A percentile compares a stretch with the other conserved stretches of the same genome.
phyloP scores from a whole-genome alignment of 2,113 vertebrate genomes.

The Pseudorhombus dupliciocellatus region DNA sequence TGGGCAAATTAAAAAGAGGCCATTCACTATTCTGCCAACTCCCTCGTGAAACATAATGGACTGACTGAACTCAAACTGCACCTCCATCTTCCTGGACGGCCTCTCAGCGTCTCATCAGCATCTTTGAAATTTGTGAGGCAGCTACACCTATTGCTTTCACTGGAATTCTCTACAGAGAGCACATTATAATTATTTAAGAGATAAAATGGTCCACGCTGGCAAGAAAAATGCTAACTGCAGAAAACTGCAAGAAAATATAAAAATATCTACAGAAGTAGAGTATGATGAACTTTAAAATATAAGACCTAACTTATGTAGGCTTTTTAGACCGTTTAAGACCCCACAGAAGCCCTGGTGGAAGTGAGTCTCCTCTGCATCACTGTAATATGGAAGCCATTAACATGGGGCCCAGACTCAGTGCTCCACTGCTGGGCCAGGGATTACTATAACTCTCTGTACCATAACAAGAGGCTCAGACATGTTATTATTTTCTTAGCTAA shows the following conservation, averaged over 20 bases:
- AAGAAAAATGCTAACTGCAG: conserved; percentile 6
- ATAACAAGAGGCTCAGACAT: conserved; percentile 8
- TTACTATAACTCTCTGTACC: conserved; percentile 11
- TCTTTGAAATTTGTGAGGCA: conserved; percentile 12
- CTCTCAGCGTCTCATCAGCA: conserved; percentile 18
- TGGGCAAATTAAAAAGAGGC: conserved; percentile 15
- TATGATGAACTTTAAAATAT: too few species aligned
- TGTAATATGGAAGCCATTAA: conserved; percentile 34
- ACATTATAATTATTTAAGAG: conserved; percentile 12
- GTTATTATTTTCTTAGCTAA: conserved; percentile 6
- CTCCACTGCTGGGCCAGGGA: background rate
- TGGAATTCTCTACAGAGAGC: conserved; percentile 12
- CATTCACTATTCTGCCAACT: conserved; percentile 24
- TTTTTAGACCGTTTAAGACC: too few species aligned
- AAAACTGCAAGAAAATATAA: conserved; percentile 1
- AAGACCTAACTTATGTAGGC: too few species aligned
- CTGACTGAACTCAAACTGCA: conserved; percentile 23
- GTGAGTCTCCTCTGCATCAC: background rate
- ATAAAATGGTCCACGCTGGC: conserved; percentile 6
- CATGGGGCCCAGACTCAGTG: background rate
- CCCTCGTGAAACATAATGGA: conserved; percentile 1
- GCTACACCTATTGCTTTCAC: conserved; percentile 16
- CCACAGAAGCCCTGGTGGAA: too few species aligned
- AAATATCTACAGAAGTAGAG: too few species aligned
- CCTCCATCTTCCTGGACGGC: conserved; percentile 7